Base-by-base conservation (phyloP, 2,113 vertebrate species). In the Malurus melanocephalus region DNA sequence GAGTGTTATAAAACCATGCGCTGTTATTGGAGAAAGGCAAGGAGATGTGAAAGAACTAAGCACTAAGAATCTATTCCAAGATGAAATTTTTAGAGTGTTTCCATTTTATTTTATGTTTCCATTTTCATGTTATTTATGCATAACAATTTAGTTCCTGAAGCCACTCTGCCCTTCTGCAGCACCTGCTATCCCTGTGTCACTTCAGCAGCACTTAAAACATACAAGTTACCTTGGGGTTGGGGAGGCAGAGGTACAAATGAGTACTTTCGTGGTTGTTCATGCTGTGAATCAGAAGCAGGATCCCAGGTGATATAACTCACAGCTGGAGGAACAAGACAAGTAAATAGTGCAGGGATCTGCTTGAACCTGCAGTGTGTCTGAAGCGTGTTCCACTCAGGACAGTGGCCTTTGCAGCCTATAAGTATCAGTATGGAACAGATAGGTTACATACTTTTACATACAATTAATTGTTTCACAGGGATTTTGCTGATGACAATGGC, bases 21-120 rank as follows among this genome's bases (percentile, higher is more conserved):
- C 74, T 88, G 24, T 69, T 90, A 77, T 71, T 91, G 86, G 74
- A 95, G 77, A n/a, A 65, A 94, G 84, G 76, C 84, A 90, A 57
- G 43, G 61, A 64, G 13, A 16, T 69, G 26, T 66, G 60, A 61
- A n/a, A 79, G 78, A 90, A 45, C 30, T n/a, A 16, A 22, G 23
- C 59, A n/a, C 23, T 76, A 68, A 69, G 52, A 88, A 76, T 72
- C 19, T 77, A 6, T 87, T 92, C 57, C 53, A 80, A 74, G 51
- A 21, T 57, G 35, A 90, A 69, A 76, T 77, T 65, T 79, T 48
- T 16, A 8, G 79, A 91, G 81, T 24, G 13, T 78, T 55, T 42
- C 13, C 0, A n/a, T 87, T 94, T 73, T 80, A 64, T 76, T 83
- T 86, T 43, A 60, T 38, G 38, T 38, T 38, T 38, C 38, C 38